Evolutionary conservation across 2,113 vertebrate genomes (phyloP).

Genomic region (Callipepla squamata): DNA sequence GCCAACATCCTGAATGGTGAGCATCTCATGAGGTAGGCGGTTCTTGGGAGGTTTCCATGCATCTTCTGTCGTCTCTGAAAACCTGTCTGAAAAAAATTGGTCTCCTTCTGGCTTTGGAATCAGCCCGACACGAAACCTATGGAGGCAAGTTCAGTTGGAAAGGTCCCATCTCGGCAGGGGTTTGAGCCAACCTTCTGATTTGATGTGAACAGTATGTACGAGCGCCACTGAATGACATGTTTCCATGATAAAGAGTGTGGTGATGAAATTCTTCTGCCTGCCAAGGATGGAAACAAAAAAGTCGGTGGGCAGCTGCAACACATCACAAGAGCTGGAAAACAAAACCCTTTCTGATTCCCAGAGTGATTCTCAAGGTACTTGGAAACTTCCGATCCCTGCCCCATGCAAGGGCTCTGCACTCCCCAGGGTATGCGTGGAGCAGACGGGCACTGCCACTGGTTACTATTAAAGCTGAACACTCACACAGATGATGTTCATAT

Average conservation of each 20-base stretch:
- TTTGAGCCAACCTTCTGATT: slow-evolving; percentile 66
- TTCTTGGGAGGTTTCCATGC: slow-evolving; percentile 68
- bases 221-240: slow-evolving; percentile 62
- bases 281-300: slow-evolving; percentile 72
- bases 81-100: slow-evolving; percentile 54
- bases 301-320: slow-evolving; percentile 62
- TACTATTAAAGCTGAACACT: not conserved
- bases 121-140: slow-evolving; percentile 45
- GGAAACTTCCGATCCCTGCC: not conserved
- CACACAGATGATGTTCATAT: not conserved
- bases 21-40: slow-evolving; percentile 62
- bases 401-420: not conserved
- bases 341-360: slow-evolving; percentile 20
- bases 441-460: not conserved
- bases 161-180: slow-evolving; percentile 58
- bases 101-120: slow-evolving; percentile 64
- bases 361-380: not conserved
- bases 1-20: slow-evolving; percentile 68
- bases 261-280: slow-evolving; percentile 56
- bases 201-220: slow-evolving; percentile 64
- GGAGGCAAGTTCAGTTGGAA: slow-evolving; percentile 62
- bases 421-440: not conserved
- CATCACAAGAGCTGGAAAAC: slow-evolving; percentile 60
- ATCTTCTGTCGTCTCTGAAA: slow-evolving; percentile 69
- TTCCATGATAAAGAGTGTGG: slow-evolving; percentile 67